Evolutionary conservation across 2,113 vertebrate species (phyloP).

Genomic region (Rynchops niger): DNA sequence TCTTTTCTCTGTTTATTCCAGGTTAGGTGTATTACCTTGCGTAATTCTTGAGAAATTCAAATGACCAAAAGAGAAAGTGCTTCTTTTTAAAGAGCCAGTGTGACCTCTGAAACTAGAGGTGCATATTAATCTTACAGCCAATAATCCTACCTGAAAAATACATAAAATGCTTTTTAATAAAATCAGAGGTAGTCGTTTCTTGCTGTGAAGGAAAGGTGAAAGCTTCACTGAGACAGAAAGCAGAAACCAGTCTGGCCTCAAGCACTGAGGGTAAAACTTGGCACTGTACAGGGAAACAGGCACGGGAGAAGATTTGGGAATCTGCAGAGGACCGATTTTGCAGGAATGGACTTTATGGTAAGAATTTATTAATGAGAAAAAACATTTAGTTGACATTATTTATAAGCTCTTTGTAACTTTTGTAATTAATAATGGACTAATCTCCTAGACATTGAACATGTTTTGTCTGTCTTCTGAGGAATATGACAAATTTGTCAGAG

Average conservation of each 20-base stretch:
- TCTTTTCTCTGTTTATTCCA: not conserved
- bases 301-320: not conserved
- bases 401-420: not conserved
- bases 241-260: not conserved
- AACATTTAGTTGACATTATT: not conserved
- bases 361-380: not conserved
- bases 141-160: conserved; percentile 22
- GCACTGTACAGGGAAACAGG: not conserved
- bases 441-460: not conserved
- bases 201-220: conserved; percentile 12
- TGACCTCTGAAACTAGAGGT: conserved; percentile 2
- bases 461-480: not conserved
- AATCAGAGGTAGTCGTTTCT: not conserved
- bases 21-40: not conserved
- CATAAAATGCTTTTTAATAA: conserved; percentile 30
- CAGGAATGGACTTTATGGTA: not conserved
- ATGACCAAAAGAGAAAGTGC: not conserved
- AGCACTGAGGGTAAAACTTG: not conserved
- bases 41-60: not conserved
- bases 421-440: not conserved
- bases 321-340: not conserved
- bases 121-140: conserved; percentile 38
- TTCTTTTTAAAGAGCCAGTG: not conserved
- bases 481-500: not conserved
- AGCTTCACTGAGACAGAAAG: not conserved